Conservation (phyloP, 2,113 vertebrate species). For the Nicator chloris region DNA sequence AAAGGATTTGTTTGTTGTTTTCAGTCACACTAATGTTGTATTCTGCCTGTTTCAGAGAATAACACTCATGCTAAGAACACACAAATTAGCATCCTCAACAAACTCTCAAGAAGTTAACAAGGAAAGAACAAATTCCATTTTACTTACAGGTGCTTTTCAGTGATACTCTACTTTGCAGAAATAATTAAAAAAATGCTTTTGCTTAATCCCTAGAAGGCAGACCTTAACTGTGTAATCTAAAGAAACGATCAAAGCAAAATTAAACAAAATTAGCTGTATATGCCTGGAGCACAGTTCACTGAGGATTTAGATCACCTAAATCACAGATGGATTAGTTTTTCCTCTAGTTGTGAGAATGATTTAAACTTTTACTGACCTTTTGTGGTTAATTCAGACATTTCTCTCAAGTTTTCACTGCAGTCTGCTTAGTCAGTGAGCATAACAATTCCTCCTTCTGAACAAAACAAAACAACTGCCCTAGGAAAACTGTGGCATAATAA, state of each 20-base stretch:
- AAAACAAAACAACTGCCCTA: neutral
- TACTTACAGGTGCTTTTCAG: neutral
- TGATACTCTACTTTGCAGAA: neutral
- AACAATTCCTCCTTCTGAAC: neutral
- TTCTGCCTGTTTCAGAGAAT: neutral
- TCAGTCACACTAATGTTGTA: neutral
- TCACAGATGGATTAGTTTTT: conserved; percentile 7
- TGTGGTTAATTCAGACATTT: neutral
- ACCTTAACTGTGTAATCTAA: conserved; percentile 10
- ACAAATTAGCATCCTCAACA: neutral
- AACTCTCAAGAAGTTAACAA: neutral
- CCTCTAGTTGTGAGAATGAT: neutral
- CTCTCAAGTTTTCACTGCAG: neutral
- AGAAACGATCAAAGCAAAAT: conserved; percentile 39
- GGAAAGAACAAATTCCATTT: neutral
- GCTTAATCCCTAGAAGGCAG: conserved; percentile 6
- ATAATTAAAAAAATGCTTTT: neutral
- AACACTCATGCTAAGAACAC: neutral
- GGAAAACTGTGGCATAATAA: neutral
- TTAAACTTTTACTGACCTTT: conserved; percentile 35
- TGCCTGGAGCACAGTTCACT: neutral
- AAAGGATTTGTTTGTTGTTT: neutral
- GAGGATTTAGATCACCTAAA: neutral
- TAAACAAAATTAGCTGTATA: conserved; percentile 16
- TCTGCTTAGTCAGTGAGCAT: neutral